Percentiles rank a stretch among this genome's conserved stretches.
These are phyloP conservation scores for Polypterus senegalus DNA, from an alignment of 2,113 vertebrate genomes.

Conservation along the genomic window DNA sequence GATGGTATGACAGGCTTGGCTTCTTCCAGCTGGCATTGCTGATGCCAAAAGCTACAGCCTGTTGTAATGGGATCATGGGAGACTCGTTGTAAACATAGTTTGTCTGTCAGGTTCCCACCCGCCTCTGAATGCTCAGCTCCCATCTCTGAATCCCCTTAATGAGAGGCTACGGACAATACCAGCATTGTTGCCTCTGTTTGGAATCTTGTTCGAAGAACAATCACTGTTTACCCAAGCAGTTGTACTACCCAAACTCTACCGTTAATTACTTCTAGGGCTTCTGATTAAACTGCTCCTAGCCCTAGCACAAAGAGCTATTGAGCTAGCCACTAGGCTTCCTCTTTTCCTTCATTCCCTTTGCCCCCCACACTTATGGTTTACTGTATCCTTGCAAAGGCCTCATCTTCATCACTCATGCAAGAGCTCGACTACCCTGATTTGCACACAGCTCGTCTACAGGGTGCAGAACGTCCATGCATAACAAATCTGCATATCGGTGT, in stretches of 20 bases:
- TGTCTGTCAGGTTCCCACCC: constrained; percentile 60
- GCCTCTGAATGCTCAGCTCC: constrained; percentile 34
- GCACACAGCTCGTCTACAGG: constrained; percentile 19
- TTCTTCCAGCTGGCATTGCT: constrained; percentile 53
- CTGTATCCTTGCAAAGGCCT: constrained; percentile 21
- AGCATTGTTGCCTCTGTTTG: constrained; percentile 62
- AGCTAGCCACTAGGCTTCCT: constrained; percentile 33
- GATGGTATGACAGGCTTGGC: constrained; percentile 73
- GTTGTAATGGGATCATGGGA: constrained; percentile 52
- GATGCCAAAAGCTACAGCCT: constrained; percentile 51
- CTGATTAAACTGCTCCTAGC: constrained; percentile 60
- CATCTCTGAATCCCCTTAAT: constrained; percentile 52
- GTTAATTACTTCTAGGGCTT: constrained; percentile 61
- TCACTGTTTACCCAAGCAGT: constrained; percentile 73
- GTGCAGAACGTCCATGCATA: constrained; percentile 13
- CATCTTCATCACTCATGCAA: constrained; percentile 26
- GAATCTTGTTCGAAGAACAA: constrained; percentile 64
- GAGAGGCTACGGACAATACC: constrained; percentile 71
- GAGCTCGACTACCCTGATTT: constrained; percentile 28
- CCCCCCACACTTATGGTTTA: constrained; percentile 17
- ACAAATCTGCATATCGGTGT: constrained; percentile 7
- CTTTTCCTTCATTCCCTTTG: constrained; percentile 15
- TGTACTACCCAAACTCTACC: constrained; percentile 46
- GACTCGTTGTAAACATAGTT: constrained; percentile 37
- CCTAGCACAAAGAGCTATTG: constrained; percentile 52